Evolutionary conservation across 1,140 invertebrate genomes (phyloP), one percentile per base, ranked within the genome.

Genomic region (Bombus confusus): DNA sequence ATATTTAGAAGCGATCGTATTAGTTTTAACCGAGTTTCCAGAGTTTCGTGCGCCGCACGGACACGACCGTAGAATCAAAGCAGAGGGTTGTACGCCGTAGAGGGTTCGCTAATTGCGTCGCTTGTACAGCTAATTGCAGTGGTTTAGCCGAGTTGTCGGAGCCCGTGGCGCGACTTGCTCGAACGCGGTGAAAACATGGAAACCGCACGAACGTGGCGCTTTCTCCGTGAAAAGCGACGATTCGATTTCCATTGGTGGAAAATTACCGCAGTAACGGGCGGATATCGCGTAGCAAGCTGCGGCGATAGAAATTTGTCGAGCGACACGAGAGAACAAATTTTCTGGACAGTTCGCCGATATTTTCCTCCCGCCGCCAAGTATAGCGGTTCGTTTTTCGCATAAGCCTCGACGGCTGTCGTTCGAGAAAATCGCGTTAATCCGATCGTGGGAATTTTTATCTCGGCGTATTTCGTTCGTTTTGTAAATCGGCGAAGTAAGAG

Each of bases 31-130:
- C 18, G 9, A 15, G 25, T 39, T 34, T 12, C 22, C 25, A 18
- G 28, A 25, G 52, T 72, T 72, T 25, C 28, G 18, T 34, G 9
- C n/a, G n/a, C 2, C 8, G 1, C 10, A 18, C 1, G 28, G 15
- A n/a, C 39, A 25, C 28, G 15, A 71, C n/a, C n/a, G 12, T 10
- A 28, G 28, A 22, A n/a, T 12, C 25, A 13, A 8, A 34, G 2
- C n/a, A 18, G 6, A 25, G 47, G n/a, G 34, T 34, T 10, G 47
- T 6, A 52, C 43, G 3, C 31, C 2, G n/a, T n/a, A 31, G 15
- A 25, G 22, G n/a, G 47, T 34, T 10, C 64, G 52, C 82, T 59
- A 84, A 84, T 84, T 79, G 75, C 82, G 9, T 37, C 75, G 82
- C 59, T 84, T 79, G n/a, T 78, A 3, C 66, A 22, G 25, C 6